Conservation (phyloP, 53 echinoderm and acorn worm species). For the Stichopus horrens region DNA sequence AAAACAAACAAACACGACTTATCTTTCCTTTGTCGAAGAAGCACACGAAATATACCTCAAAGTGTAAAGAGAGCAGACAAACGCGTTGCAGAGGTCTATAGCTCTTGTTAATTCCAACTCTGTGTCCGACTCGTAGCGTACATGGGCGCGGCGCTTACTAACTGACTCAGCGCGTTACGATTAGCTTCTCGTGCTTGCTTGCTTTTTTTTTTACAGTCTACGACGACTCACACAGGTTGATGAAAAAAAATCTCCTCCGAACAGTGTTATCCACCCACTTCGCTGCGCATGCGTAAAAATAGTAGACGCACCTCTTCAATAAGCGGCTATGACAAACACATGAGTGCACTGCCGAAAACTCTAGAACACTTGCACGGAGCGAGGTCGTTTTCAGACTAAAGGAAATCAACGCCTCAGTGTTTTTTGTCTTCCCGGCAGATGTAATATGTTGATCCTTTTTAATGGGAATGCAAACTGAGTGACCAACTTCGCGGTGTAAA, state of each 20-base stretch:
- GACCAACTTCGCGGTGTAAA: not conserved
- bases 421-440: no score
- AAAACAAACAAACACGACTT: not conserved
- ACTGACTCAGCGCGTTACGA: conserved; percentile 17
- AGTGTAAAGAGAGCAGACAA: not conserved
- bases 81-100: not conserved
- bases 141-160: conserved; percentile 33
- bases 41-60: not conserved
- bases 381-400: no score
- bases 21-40: not conserved
- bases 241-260: not conserved
- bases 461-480: no score
- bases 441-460: no score
- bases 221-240: conserved; percentile 22
- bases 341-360: not conserved
- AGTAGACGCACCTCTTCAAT: not conserved
- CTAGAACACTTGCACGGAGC: no score
- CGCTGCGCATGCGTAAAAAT: conserved; percentile 31
- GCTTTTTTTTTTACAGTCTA: not conserved
- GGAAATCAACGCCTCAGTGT: no score
- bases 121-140: not conserved
- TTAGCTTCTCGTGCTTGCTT: not conserved
- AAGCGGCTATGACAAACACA: not conserved
- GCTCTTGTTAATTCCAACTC: conserved; percentile 11
- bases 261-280: conserved; percentile 9